Base-by-base conservation (phyloP, 2,113 vertebrate species). In the Trochalopteron elliotii region DNA sequence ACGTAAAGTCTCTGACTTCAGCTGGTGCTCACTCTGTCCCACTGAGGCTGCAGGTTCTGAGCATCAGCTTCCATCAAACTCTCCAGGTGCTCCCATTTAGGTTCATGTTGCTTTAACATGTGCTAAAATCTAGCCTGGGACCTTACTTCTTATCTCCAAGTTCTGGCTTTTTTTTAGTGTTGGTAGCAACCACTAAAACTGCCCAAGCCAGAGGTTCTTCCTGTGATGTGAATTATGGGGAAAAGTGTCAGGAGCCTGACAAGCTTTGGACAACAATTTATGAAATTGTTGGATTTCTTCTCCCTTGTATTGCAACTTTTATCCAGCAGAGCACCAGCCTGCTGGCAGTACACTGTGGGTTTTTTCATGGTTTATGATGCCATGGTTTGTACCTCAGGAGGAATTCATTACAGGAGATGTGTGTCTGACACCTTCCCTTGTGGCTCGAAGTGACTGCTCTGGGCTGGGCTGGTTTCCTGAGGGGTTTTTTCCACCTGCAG, bases 71-170 rank as follows among this genome's bases (percentile, higher is more conserved):
- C 12, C 27, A 15, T n/a, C n/a, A 27, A 18, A 18, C 28, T 28
- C 11, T 31, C 20, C 22, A 37, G 25, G 31, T 69, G 9, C 39
- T 70, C 52, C 45, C 18, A 31, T 63, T 35, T 22, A 40, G 16
- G 8, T 7, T 9, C 10, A 0, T 7, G 11, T 16, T 49, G 37
- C 17, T 55, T 47, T 37, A 3, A 28, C n/a, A 0, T 22, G 6
- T 31, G 47, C 37, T 53, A 17, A 85, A 75, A 53, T n/a, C 13
- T 65, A 40, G 3, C 21, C 87, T 83, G 45, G 53, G 40, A 40
- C 33, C 8, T 67, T 37, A 21, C 16, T 72, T 74, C 8, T 50
- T 25, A 72, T 37, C 23, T 13, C 15, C 17, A n/a, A n/a, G 8
- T 19, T 53, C 9, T 85, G 57, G 15, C 5, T 15, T 21, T 47